phyloP scores from a whole-genome alignment of 2,113 vertebrate genomes.

The Onychorhynchus coronatus region DNA sequence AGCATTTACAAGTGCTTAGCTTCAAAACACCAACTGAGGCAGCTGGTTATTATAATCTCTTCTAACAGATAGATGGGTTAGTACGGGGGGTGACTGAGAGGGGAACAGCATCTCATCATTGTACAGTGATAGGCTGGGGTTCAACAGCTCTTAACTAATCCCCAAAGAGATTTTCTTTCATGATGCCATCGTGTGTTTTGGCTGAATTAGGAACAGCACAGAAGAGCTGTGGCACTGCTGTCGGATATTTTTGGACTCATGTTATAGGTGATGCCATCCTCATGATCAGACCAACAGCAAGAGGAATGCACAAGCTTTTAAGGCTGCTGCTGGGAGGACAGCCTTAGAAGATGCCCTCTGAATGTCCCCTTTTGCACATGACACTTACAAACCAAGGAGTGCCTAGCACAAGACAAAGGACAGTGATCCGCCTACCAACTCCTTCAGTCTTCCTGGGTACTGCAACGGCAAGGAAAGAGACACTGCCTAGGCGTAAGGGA shows the following conservation, averaged over 20 bases:
- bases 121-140: background rate
- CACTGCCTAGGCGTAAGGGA: background rate
- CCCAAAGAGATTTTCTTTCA: background rate
- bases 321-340: background rate
- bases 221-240: background rate
- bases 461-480: background rate
- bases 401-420: background rate
- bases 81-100: background rate
- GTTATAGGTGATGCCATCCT: background rate
- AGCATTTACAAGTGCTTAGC: background rate
- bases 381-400: background rate
- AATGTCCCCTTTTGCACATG: background rate
- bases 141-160: background rate
- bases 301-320: background rate
- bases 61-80: background rate
- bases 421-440: background rate
- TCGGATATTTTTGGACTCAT: fast-evolving
- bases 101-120: background rate
- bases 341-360: background rate
- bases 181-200: background rate
- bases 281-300: background rate
- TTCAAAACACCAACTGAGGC: background rate
- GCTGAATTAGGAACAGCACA: background rate
- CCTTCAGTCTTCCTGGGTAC: background rate
- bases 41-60: background rate